Evolutionary conservation across 2,797 vertebrate genomes (phyloP).

Genomic region (Zonotrichia albicollis): DNA sequence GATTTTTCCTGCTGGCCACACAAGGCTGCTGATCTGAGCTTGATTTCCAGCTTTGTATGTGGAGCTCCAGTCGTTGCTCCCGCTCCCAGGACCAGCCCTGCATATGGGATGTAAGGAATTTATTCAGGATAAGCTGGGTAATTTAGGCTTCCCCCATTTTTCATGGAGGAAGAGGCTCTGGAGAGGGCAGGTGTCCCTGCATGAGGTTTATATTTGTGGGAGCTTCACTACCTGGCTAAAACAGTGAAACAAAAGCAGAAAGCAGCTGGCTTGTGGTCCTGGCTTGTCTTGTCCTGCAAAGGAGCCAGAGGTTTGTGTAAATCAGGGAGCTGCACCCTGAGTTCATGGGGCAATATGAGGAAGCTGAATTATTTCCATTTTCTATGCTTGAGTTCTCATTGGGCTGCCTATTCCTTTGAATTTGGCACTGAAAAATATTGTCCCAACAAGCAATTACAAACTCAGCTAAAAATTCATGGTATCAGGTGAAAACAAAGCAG

Average conservation of each 20-base stretch:
- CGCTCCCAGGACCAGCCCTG: not conserved
- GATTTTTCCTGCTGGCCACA: not conserved
- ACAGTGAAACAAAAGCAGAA: not conserved
- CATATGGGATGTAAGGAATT: not conserved
- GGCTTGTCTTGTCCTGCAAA: not conserved
- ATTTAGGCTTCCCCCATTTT: not conserved
- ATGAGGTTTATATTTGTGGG: not conserved
- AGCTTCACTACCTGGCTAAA: not conserved
- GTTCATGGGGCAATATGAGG: not conserved
- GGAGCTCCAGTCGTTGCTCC: rapidly evolving
- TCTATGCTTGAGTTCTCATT: not conserved
- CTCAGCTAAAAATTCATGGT: not conserved
- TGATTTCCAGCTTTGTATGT: not conserved
- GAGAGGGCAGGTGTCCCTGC: not conserved
- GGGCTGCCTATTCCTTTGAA: not conserved
- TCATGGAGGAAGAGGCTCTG: not conserved
- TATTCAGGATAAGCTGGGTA: not conserved
- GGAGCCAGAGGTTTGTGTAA: not conserved
- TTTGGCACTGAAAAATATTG: not conserved
- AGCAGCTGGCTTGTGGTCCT: not conserved
- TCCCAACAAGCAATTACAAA: not conserved
- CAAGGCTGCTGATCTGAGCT: not conserved
- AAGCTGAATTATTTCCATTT: not conserved
- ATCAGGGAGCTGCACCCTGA: not conserved
- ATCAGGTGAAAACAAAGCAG: not conserved